phyloP scores from a whole-genome alignment of 2,113 vertebrate genomes.

The Girardinichthys multiradiatus region DNA sequence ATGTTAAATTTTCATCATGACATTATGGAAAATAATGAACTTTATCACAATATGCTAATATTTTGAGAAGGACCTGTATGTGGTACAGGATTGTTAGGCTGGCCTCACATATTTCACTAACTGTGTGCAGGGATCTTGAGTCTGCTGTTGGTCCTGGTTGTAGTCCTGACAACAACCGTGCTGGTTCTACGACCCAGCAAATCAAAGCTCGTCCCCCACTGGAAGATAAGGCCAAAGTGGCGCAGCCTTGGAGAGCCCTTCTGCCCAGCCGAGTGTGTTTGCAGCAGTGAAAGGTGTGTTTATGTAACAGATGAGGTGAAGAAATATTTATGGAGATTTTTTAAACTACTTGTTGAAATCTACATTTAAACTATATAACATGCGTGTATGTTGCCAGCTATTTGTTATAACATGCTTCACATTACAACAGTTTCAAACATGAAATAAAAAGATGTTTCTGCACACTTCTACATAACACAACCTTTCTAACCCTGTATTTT shows the following conservation, averaged over 20 bases:
- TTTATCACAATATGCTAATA: too few relatives aligned
- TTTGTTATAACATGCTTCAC: neutral
- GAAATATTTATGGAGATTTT: neutral
- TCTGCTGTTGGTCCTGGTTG: conserved; percentile 76
- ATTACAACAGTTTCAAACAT: neutral
- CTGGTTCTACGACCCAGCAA: conserved; percentile 81
- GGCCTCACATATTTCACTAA: neutral
- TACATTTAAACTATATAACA: too few relatives aligned
- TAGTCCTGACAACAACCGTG: conserved; percentile 80
- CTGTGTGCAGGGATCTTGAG: conserved; percentile 75
- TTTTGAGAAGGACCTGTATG: too few relatives aligned
- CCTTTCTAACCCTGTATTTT: too few relatives aligned
- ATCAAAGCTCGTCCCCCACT: conserved; percentile 68
- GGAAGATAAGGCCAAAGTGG: conserved; percentile 85
- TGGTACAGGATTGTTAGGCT: neutral
- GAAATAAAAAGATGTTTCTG: too few relatives aligned
- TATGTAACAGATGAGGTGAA: neutral
- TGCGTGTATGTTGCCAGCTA: neutral
- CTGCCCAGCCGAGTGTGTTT: conserved; percentile 74
- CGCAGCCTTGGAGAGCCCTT: conserved; percentile 85
- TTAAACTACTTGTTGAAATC: too few relatives aligned
- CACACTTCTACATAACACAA: too few relatives aligned
- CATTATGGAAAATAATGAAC: too few relatives aligned
- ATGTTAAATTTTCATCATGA: too few relatives aligned
- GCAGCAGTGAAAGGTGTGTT: conserved; percentile 79